Evolutionary conservation across 1,140 invertebrate species (phyloP).

Genomic region (Trichonephila clavata): DNA sequence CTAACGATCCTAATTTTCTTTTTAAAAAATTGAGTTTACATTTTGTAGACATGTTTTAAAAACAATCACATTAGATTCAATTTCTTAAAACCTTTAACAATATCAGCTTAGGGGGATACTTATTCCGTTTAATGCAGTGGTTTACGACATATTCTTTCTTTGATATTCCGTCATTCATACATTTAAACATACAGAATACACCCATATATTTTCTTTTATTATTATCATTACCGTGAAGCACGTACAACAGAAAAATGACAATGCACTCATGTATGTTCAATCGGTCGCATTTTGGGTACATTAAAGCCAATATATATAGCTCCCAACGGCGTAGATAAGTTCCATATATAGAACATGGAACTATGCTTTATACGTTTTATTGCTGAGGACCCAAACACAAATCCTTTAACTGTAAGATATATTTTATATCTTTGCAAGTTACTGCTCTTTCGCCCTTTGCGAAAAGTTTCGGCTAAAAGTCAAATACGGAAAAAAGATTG

Average conservation of each 20-base stretch:
- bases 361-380: slow-evolving; percentile 54
- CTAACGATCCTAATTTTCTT: no score
- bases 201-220: neutral
- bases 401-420: slow-evolving; percentile 53
- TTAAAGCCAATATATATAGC: slow-evolving; percentile 22
- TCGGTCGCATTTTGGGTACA: neutral
- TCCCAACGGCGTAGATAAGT: neutral
- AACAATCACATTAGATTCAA: no score
- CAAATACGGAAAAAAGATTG: slow-evolving; percentile 56
- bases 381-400: neutral
- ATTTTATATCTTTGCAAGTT: slow-evolving; percentile 49
- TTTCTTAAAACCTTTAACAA: no score
- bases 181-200: neutral
- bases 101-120: no score
- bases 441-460: neutral
- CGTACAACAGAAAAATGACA: neutral
- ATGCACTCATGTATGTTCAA: neutral
- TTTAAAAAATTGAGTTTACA: no score
- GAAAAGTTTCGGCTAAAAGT: slow-evolving; percentile 17
- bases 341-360: neutral
- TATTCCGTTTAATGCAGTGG: no score
- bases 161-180: no score
- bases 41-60: no score
- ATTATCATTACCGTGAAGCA: neutral
- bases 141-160: no score